Evolutionary conservation across 2,888 invertebrate genomes (phyloP), one percentile per base, ranked within the genome.

Genomic region (Dolichopus griseipennis): DNA sequence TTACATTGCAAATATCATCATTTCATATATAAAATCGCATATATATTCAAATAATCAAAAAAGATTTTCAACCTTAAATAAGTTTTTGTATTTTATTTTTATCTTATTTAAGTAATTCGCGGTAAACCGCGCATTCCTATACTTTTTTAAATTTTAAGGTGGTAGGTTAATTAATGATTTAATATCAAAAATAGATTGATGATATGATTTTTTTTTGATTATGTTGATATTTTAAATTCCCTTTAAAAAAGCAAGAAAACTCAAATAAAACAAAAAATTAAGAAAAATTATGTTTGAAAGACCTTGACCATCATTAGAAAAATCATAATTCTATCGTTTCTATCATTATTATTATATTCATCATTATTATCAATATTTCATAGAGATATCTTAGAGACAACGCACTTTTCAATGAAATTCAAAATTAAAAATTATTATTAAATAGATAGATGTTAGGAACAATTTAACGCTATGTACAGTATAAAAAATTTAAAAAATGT

Each of bases 391-490:
- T n/a, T n/a, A n/a, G n/a, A n/a, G n/a, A n/a, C n/a, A n/a, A n/a
- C n/a, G n/a, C n/a, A n/a, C n/a, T 52, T 52, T 52, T 52, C 52
- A 52, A 52, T 52, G 52, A 52, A 52, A 52, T 52, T 52, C 15
- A 18, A 52, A n/a, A 52, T 18, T 52, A 52, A 52, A 52, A 52
- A 52, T 41, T 52, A n/a, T 52, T 18, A 18, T 9, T 27, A 27
- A 5, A 27, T 52, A 52, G 9, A 52, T n/a, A 9, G 4, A 37
- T 37, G 18, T 12, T 9, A 52, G 52, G 52, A 52, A 52, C 52
- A 52, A 52, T 52, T 52, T 52, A 52, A 52, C n/a, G 52, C 18
- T 52, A n/a, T 7, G 34, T 34, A 2, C 8, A 37, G 37, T 10
- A 37, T 5, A 12, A 12, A 37, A 37, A 27, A 37, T 34, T 34